These are phyloP conservation scores for Caenorhabditis elegans DNA, from an alignment of 1,140 invertebrate species.

Conservation along the genomic window DNA sequence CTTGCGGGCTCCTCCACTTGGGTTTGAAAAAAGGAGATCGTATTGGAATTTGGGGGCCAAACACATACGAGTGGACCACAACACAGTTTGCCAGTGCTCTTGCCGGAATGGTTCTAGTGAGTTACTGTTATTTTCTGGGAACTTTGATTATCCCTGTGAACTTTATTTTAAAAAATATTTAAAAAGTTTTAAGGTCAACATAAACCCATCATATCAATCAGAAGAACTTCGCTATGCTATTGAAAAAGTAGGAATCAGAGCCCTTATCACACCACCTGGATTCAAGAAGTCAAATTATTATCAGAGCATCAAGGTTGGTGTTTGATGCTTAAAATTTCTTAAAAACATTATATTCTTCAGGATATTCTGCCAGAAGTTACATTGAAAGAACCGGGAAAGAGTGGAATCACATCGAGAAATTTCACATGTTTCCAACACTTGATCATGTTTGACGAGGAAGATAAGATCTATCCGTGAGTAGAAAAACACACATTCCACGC, in stretches of 20 bases:
- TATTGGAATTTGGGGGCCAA: slow-evolving; percentile 85
- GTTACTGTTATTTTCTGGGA: no score
- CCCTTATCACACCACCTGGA: slow-evolving; percentile 56
- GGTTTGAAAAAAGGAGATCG: slow-evolving; percentile 80
- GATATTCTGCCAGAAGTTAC: slow-evolving; percentile 61
- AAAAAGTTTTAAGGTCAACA: slow-evolving; percentile 69
- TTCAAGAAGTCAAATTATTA: slow-evolving; percentile 66
- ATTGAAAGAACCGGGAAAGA: slow-evolving; percentile 46
- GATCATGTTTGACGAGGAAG: slow-evolving; percentile 63
- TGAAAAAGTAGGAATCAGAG: slow-evolving; percentile 71
- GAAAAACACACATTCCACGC: no score
- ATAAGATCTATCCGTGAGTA: slow-evolving; percentile 58
- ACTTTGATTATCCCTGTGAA: no score
- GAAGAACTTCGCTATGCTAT: slow-evolving; percentile 79
- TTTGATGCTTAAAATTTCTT: neutral
- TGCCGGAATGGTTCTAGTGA: slow-evolving; percentile 77
- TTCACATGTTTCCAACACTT: slow-evolving; percentile 62
- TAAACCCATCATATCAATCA: slow-evolving; percentile 81
- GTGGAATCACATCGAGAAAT: slow-evolving; percentile 50
- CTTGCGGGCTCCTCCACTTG: slow-evolving; percentile 77
- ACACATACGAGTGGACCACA: slow-evolving; percentile 80
- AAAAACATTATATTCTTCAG: slow-evolving; percentile 18
- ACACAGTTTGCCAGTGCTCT: slow-evolving; percentile 78
- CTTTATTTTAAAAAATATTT: no score
- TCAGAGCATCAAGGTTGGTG: slow-evolving; percentile 40